Conservation (phyloP, 2,797 vertebrate genomes). For the Ctenopoma multispine region DNA sequence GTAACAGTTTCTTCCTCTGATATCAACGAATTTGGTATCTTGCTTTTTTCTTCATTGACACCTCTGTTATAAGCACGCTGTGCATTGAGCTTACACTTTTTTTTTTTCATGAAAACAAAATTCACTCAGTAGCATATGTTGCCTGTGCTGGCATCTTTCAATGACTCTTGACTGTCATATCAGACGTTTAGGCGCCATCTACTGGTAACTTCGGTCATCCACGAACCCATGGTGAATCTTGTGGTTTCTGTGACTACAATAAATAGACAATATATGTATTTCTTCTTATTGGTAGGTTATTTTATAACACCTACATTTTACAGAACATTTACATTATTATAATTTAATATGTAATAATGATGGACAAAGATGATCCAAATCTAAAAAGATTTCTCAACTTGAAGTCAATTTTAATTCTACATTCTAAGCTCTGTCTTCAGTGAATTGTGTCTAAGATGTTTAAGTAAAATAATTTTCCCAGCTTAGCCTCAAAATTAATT, state of each 20-base stretch:
- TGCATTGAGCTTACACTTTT: neutral
- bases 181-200: conserved; percentile 73
- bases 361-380: conserved; percentile 8
- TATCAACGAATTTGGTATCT: neutral
- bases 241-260: conserved; percentile 5
- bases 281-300: neutral
- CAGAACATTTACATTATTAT: conserved; percentile 6
- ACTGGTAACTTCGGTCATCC: conserved; percentile 52
- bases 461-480: conserved; percentile 56
- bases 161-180: neutral
- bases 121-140: neutral
- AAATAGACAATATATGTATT: conserved; percentile 7
- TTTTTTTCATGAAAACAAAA: conserved; percentile 8
- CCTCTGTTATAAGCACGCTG: neutral
- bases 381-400: conserved; percentile 32
- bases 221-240: neutral
- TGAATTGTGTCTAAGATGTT: conserved; percentile 33
- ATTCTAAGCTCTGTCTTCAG: conserved; percentile 28
- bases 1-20: neutral
- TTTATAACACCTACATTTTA: neutral
- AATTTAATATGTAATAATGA: neutral
- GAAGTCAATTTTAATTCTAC: conserved; percentile 30
- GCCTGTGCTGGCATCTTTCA: conserved; percentile 9
- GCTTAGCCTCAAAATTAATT: conserved; percentile 54
- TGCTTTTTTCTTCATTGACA: neutral